Conservation (phyloP, 2,888 invertebrate genomes). For the Oscheius sp. region DNA sequence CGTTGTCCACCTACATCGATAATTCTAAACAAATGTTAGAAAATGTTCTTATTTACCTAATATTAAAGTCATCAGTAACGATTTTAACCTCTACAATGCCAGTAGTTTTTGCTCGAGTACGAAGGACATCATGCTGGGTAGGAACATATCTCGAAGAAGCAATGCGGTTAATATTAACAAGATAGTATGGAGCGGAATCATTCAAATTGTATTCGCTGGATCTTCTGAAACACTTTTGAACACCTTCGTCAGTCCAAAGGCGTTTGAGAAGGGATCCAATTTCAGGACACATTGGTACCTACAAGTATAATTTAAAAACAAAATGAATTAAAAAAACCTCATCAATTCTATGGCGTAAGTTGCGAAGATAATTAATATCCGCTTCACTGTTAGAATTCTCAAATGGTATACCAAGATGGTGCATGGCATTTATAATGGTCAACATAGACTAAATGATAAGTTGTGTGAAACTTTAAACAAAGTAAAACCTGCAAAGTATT, state of each 20-base stretch:
- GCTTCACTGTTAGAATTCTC: neutral
- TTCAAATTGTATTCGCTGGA: constrained; percentile 41
- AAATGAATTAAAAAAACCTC: neutral
- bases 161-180: constrained; percentile 37
- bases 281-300: constrained; percentile 35
- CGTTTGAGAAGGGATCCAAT: constrained; percentile 35
- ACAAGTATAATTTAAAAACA: neutral
- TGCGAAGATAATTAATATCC: neutral
- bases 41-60: neutral
- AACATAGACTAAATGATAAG: neutral
- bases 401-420: neutral
- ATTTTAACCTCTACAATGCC: constrained; percentile 37
- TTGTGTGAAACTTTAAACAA: too few relatives aligned
- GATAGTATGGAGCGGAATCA: constrained; percentile 41
- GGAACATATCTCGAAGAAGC: constrained; percentile 35
- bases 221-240: constrained; percentile 32
- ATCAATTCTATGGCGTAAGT: neutral
- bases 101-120: constrained; percentile 38
- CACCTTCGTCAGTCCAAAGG: constrained; percentile 32
- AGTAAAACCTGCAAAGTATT: constrained; percentile 34
- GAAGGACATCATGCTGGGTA: constrained; percentile 38
- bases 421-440: constrained; percentile 6
- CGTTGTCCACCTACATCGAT: constrained; percentile 43
- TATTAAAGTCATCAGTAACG: constrained; percentile 26
- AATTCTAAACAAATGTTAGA: constrained; percentile 23